These are phyloP conservation scores for Drosophila pseudoananassae DNA, from an alignment of 1,140 invertebrate genomes.

Conservation along the genomic window DNA sequence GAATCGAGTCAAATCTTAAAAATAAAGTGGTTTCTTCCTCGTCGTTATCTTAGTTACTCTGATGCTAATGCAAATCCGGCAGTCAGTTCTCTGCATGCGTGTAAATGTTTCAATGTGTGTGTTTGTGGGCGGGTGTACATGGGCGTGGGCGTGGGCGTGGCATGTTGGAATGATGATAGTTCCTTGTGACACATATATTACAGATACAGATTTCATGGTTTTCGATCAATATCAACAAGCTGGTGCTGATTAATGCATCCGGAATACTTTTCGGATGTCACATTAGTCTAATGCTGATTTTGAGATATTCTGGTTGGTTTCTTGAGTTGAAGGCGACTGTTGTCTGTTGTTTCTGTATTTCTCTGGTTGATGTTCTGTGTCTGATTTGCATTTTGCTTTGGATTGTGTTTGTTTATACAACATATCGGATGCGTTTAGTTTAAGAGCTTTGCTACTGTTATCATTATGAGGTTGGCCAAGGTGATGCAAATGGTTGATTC, in stretches of 20 bases:
- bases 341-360: slow-evolving; percentile 38
- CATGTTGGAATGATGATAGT: slow-evolving; percentile 41
- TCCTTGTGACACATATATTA: slow-evolving; percentile 77
- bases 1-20: slow-evolving; percentile 61
- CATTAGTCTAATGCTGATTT: slow-evolving; percentile 52
- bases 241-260: slow-evolving; percentile 56
- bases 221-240: slow-evolving; percentile 52
- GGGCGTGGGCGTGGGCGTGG: slow-evolving; percentile 21
- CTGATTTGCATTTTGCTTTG: slow-evolving; percentile 54
- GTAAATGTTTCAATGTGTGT: slow-evolving; percentile 14
- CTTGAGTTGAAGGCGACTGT: slow-evolving; percentile 61
- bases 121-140: slow-evolving; percentile 18
- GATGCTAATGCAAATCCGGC: slow-evolving; percentile 44
- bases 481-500: slow-evolving; percentile 80
- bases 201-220: slow-evolving; percentile 49
- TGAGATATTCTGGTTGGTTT: slow-evolving; percentile 39
- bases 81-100: slow-evolving; percentile 42
- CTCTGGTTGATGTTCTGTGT: slow-evolving; percentile 45
- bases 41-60: slow-evolving; percentile 14
- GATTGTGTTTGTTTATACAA: slow-evolving; percentile 58
- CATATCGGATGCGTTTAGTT: slow-evolving; percentile 78
- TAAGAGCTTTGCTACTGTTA: slow-evolving; percentile 82
- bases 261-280: slow-evolving; percentile 39
- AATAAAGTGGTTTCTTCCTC: slow-evolving; percentile 27
- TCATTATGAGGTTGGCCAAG: slow-evolving; percentile 83